Evolutionary conservation across 2,113 vertebrate genomes (phyloP).

Genomic region (Cryptoleucopteryx plumbea): DNA sequence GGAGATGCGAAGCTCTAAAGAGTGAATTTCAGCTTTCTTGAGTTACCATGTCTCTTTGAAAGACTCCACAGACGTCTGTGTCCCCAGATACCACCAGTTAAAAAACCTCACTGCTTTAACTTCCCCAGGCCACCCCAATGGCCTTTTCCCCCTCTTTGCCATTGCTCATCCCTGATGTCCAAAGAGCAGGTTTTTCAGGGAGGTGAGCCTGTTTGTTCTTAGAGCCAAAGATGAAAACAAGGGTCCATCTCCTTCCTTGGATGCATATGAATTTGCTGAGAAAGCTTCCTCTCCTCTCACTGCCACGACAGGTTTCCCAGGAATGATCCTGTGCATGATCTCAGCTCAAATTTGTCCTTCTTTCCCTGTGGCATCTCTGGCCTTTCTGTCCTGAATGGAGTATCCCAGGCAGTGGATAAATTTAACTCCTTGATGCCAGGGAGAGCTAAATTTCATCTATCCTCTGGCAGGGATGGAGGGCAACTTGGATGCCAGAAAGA

Average conservation of each 20-base stretch:
- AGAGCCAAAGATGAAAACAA: background rate
- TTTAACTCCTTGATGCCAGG: background rate
- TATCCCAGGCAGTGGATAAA: background rate
- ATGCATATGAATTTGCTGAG: background rate
- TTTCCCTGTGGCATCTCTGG: background rate
- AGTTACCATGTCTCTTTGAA: background rate
- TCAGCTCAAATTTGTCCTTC: background rate
- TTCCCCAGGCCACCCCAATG: background rate
- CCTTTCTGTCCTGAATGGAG: background rate
- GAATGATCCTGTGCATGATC: background rate
- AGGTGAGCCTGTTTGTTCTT: background rate
- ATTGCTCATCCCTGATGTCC: background rate
- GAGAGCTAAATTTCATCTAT: background rate
- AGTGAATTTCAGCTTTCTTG: background rate
- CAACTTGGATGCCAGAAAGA: background rate
- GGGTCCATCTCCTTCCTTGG: background rate
- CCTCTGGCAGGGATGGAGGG: background rate
- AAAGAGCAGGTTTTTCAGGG: accelerated
- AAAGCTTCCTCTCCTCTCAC: background rate
- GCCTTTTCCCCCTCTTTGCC: background rate
- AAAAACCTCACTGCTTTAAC: accelerated
- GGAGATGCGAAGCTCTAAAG: background rate
- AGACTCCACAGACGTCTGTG: background rate
- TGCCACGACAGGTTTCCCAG: background rate
- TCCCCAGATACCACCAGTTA: background rate